Percentiles rank a stretch among this genome's conserved stretches.
phyloP scores from a whole-genome alignment of 2,888 invertebrate genomes.

The Heliconius ismenius region DNA sequence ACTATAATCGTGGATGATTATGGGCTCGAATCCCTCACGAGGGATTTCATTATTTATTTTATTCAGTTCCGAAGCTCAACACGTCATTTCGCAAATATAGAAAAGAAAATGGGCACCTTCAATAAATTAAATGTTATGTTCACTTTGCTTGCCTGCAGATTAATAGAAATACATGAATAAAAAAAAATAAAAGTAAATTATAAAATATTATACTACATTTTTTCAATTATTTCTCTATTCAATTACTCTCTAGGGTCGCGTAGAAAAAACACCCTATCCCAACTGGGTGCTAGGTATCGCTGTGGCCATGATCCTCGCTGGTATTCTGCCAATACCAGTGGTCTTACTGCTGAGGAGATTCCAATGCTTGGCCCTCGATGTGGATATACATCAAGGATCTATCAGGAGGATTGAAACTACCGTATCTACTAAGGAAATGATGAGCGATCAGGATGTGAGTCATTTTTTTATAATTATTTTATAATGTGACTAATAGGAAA shows the following conservation, averaged over 20 bases:
- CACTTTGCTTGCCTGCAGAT: too few relatives aligned
- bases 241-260: conserved; percentile 83
- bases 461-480: not conserved
- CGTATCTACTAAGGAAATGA: conserved; percentile 96
- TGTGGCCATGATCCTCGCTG: conserved; percentile 87
- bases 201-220: too few relatives aligned
- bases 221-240: not conserved
- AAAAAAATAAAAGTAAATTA: too few relatives aligned
- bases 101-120: too few relatives aligned
- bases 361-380: conserved; percentile 93
- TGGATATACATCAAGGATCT: conserved; percentile 95
- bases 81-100: too few relatives aligned
- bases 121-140: too few relatives aligned
- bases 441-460: conserved; percentile 95
- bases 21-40: too few relatives aligned
- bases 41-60: too few relatives aligned
- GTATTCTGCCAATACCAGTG: conserved; percentile 91
- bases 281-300: conserved; percentile 91
- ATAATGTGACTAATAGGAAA: not conserved
- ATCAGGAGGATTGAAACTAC: conserved; percentile 95
- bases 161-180: too few relatives aligned
- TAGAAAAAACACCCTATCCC: conserved; percentile 87
- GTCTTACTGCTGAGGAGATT: conserved; percentile 93
- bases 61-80: too few relatives aligned
- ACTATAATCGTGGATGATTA: too few relatives aligned